phyloP scores from a whole-genome alignment of 2,888 invertebrate species.

The Halictus quadricinctus region DNA sequence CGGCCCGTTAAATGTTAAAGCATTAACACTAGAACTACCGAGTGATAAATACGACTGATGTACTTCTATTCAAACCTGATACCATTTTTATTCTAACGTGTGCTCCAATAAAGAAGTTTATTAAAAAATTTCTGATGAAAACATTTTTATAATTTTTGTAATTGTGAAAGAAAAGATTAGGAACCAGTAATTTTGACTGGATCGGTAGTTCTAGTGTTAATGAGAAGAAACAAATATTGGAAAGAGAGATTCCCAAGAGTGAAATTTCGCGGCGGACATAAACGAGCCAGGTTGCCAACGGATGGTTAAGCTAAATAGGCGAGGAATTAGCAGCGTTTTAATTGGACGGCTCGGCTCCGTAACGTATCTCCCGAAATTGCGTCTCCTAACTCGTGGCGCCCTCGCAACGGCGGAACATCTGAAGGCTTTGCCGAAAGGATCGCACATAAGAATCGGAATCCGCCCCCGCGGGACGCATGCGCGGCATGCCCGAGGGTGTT shows the following conservation, averaged over 20 bases:
- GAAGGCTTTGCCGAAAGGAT: conserved; percentile 55
- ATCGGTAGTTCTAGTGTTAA: not conserved
- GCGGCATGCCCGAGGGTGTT: conserved; percentile 33
- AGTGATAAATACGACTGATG: no score
- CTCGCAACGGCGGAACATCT: conserved; percentile 64
- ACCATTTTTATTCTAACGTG: no score
- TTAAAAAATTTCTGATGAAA: no score
- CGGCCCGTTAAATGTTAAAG: no score
- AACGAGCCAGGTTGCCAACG: not conserved
- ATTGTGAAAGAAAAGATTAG: no score
- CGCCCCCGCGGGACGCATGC: conserved; percentile 35
- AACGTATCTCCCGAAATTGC: conserved; percentile 50
- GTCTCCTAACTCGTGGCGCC: conserved; percentile 68
- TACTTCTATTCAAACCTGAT: no score
- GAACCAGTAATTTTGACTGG: no score
- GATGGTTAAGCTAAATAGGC: not conserved
- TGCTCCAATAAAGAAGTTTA: no score
- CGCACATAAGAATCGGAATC: conserved; percentile 57
- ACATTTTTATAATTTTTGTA: no score
- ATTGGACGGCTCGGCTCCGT: not conserved
- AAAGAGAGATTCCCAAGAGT: not conserved
- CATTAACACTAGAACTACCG: no score
- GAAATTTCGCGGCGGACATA: not conserved
- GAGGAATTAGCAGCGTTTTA: not conserved
- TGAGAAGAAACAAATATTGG: not conserved